These are phyloP conservation scores for Artibeus lituratus DNA, from an alignment of 2,797 vertebrate species.

Conservation along the genomic window DNA sequence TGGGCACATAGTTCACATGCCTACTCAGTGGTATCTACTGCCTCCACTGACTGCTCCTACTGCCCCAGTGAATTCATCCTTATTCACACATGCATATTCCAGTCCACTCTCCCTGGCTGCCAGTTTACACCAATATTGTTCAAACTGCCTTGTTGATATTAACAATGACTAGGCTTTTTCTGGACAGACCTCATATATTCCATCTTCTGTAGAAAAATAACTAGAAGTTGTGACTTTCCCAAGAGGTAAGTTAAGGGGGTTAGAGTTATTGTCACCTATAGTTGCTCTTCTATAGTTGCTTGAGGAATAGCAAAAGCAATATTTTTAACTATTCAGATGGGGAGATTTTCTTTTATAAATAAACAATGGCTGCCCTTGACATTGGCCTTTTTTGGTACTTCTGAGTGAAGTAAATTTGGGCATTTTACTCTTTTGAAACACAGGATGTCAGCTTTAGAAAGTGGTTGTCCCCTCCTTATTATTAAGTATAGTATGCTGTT, in stretches of 20 bases:
- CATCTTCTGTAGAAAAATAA: not conserved
- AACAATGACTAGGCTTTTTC: not conserved
- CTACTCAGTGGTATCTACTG: not conserved
- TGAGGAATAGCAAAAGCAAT: not conserved
- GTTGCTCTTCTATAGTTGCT: not conserved
- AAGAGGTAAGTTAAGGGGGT: not conserved
- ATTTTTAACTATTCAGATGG: conserved; percentile 7
- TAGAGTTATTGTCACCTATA: not conserved
- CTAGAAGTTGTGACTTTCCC: not conserved
- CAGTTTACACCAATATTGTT: not conserved
- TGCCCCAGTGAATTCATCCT: not conserved
- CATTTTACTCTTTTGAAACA: not conserved
- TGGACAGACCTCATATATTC: not conserved
- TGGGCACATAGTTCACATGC: not conserved
- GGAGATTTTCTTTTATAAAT: conserved; percentile 14
- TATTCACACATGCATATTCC: not conserved
- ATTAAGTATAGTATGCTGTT: not conserved
- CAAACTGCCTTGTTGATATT: not conserved
- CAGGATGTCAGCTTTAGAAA: not conserved
- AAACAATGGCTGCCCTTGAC: not conserved
- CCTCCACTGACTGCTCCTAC: not conserved
- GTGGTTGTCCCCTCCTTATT: not conserved
- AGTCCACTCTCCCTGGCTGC: not conserved
- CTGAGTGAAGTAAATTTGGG: not conserved
- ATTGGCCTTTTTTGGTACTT: not conserved